Percentiles rank a stretch among this genome's conserved stretches.
phyloP scores from a whole-genome alignment of 2,113 vertebrate genomes.

The Pelobates fuscus region DNA sequence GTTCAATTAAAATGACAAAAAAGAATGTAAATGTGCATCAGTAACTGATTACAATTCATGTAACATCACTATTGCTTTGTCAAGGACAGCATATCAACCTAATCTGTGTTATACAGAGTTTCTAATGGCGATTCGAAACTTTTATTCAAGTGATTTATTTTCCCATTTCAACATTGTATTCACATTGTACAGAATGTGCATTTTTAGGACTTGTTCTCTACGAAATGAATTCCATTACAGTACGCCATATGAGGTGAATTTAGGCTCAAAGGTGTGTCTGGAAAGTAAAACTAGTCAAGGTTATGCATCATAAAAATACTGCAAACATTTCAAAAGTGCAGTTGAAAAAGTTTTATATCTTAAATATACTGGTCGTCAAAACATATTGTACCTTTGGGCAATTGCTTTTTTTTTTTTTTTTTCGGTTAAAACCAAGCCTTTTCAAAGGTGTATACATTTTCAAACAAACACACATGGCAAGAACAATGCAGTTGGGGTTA shows the following conservation, averaged over 20 bases:
- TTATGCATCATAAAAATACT: not conserved
- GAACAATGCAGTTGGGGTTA: conserved; percentile 47
- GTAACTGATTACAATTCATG: not conserved
- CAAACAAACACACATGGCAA: conserved; percentile 17
- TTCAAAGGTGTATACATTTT: conserved; percentile 25
- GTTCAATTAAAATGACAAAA: not conserved
- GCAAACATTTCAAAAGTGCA: not conserved
- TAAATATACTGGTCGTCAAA: conserved; percentile 20
- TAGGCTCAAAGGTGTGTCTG: not conserved
- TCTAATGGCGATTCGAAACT: not conserved
- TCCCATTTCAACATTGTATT: not conserved
- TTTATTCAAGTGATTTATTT: not conserved
- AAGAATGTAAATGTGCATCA: not conserved
- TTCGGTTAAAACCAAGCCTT: conserved; percentile 19
- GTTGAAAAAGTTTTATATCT: conserved; percentile 29
- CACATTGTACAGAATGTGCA: not conserved
- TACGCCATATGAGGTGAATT: not conserved
- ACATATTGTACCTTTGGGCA: conserved; percentile 14
- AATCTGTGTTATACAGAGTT: not conserved
- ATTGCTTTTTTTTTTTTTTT: conserved; percentile 34
- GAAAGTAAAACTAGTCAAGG: not conserved
- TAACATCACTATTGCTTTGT: not conserved
- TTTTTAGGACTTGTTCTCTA: not conserved
- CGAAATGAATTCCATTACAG: not conserved
- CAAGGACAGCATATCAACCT: not conserved